Evolutionary conservation across 2,888 invertebrate species (phyloP), one percentile per base, ranked within the genome.

Genomic region (Drosophila ustulata): DNA sequence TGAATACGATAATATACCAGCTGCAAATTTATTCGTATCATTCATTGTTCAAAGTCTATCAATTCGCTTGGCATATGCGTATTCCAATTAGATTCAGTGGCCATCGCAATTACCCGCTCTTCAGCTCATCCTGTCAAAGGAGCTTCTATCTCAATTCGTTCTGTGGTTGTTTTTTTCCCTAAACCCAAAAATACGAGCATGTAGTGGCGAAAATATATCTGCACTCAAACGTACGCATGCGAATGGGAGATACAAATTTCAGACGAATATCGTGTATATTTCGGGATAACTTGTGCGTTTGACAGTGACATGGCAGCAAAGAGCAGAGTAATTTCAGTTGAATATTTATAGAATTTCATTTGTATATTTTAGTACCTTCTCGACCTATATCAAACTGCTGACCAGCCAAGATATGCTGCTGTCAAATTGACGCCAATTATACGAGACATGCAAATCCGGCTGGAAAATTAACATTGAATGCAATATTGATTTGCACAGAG

Each of bases 221-320:
- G 45, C 39, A 64, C 32, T 53, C 18, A 46, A 66, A 71, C 28
- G 8, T 13, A 30, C 25, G 58, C 28, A 55, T 59, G 50, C 30
- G 45, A 56, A 45, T 55, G 49, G 46, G 37, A 56, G 51, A 59
- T 13, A 25, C 50, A 37, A 50, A 66, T 30, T 45, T 47, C 34
- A 18, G n/a, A 7, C 32, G 25, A 39, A 41, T 25, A 49, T n/a
- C 23, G 34, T n/a, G 30, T 26, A 39, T 18, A 61, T 52, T 50
- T 66, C 59, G 6, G 23, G 23, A 52, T 46, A 37, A 49, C 32
- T 55, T 47, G 43, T 62, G 68, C 50, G 62, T 53, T 46, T 75
- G 76, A 75, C 76, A 75, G 59, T 64, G 57, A 75, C 75, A 61
- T 64, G 75, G 55, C 32, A 23, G n/a, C 32, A 56, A 56, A 18